These are phyloP conservation scores for Smithornis capensis DNA, from an alignment of 2,113 vertebrate genomes.

Conservation along the genomic window DNA sequence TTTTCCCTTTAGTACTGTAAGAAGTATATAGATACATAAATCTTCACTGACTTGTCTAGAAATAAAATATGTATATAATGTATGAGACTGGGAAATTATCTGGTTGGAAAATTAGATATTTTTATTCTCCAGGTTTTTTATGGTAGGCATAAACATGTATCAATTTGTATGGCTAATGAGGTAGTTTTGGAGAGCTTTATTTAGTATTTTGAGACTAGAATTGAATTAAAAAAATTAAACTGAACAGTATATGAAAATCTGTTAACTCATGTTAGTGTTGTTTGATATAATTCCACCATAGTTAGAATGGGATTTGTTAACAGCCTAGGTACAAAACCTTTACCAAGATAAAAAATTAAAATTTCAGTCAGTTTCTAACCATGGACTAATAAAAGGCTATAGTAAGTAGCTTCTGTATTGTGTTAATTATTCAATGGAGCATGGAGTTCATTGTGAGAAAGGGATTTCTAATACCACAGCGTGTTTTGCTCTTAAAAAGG, in stretches of 20 bases:
- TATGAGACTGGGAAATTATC: neutral
- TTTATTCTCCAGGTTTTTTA: neutral
- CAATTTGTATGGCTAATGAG: neutral
- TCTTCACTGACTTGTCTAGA: neutral
- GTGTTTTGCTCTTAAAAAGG: neutral
- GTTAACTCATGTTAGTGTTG: neutral
- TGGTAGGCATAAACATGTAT: neutral
- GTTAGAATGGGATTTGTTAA: neutral
- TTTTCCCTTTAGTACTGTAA: neutral
- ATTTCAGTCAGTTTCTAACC: neutral
- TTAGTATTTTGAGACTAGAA: neutral
- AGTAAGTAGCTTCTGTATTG: neutral
- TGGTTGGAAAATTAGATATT: neutral
- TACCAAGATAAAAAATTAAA: neutral
- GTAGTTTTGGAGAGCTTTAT: neutral
- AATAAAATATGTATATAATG: neutral
- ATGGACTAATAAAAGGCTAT: neutral
- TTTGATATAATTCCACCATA: neutral
- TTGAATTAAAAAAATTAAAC: neutral
- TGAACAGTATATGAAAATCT: neutral
- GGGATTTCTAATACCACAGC: neutral
- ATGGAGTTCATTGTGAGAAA: neutral
- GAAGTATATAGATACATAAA: neutral
- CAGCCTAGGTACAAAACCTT: neutral
- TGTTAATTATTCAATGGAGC: neutral